Percentiles rank a stretch among this genome's conserved stretches.
Evolutionary conservation across 37 sponge, comb jelly and placozoan genomes (phyloP).

Genomic region (Crambe crambe): DNA sequence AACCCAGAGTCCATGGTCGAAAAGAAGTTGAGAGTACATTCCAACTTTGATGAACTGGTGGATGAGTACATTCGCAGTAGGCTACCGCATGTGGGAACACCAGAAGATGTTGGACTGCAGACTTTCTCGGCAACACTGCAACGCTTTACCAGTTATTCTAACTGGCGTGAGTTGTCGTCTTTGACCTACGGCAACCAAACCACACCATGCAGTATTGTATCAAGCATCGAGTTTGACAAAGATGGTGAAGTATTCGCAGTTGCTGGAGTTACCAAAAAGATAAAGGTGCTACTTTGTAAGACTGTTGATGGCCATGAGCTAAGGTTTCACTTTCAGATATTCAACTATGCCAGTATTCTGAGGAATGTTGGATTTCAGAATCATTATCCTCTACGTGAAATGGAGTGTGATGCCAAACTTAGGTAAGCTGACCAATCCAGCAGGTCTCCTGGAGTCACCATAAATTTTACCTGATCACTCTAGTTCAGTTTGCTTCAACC

Average conservation of each 20-base stretch:
- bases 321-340: conserved; percentile 34
- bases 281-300: conserved; percentile 54
- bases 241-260: conserved; percentile 86
- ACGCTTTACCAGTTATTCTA: conserved; percentile 21
- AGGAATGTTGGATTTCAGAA: conserved; percentile 32
- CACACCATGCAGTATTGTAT: conserved; percentile 52
- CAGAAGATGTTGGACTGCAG: background rate
- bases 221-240: conserved; percentile 86
- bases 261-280: conserved; percentile 86
- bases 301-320: background rate
- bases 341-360: conserved; percentile 45
- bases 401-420: conserved; percentile 75
- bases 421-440: conserved; percentile 30
- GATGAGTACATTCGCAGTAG: conserved; percentile 16
- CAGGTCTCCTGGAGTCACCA: background rate
- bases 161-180: conserved; percentile 40
- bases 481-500: conserved; percentile 61
- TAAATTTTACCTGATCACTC: background rate
- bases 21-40: conserved; percentile 25
- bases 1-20: background rate
- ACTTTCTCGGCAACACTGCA: conserved; percentile 22
- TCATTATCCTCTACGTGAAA: conserved; percentile 71
- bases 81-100: background rate
- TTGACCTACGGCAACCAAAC: conserved; percentile 44
- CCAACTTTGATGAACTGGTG: conserved; percentile 39